Percentiles rank a stretch among this genome's conserved stretches.
Conservation (phyloP, 1,140 invertebrate genomes). For the Eupristina koningsbergeri region DNA sequence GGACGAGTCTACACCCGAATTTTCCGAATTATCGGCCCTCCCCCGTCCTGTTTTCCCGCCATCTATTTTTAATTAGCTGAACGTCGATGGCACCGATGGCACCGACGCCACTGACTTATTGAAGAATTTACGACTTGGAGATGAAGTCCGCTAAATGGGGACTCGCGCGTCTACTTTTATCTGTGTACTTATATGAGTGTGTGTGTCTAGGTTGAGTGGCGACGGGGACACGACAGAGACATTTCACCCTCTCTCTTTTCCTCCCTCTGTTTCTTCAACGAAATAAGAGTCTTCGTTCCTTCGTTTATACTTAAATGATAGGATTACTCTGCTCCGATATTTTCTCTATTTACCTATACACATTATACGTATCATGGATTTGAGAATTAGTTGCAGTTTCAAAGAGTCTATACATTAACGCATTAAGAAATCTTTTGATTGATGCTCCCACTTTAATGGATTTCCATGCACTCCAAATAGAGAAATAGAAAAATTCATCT, state of each 20-base stretch:
- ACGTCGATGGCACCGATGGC: neutral
- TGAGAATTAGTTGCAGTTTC: neutral
- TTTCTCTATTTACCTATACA: neutral
- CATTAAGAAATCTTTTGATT: neutral
- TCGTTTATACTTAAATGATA: neutral
- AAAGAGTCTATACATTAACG: neutral
- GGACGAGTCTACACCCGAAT: neutral
- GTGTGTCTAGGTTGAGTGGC: neutral
- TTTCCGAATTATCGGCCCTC: neutral
- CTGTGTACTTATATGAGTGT: constrained; percentile 12
- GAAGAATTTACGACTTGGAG: constrained; percentile 31
- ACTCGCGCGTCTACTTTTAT: neutral
- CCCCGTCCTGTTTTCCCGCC: neutral
- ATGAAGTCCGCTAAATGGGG: neutral
- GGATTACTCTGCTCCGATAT: neutral
- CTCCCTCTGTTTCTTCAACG: neutral
- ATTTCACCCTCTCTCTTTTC: neutral
- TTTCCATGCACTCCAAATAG: too few relatives aligned
- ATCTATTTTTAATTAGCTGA: constrained; percentile 43
- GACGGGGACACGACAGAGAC: neutral
- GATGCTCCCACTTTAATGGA: too few relatives aligned
- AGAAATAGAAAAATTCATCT: too few relatives aligned
- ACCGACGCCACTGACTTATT: neutral
- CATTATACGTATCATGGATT: neutral
- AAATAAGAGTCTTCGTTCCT: neutral